Conservation (phyloP, 2,888 invertebrate genomes). For the Elmis aenea region DNA sequence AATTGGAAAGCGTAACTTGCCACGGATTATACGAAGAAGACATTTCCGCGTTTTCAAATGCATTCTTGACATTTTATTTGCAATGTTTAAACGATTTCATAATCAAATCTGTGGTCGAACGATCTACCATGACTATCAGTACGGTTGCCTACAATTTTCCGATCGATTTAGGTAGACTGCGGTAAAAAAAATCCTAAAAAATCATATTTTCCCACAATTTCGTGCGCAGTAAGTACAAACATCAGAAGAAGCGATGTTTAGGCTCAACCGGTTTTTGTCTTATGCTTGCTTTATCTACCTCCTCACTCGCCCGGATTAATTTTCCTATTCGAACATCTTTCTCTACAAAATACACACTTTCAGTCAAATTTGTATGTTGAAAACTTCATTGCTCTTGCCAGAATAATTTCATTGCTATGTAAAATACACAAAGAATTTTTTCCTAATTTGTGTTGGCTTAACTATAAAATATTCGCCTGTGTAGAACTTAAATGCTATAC, state of each 20-base stretch:
- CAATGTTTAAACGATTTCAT: conserved; percentile 7
- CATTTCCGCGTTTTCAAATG: conserved; percentile 35
- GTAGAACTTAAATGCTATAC: too few relatives aligned
- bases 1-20: conserved; percentile 42
- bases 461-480: too few relatives aligned
- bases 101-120: too few relatives aligned
- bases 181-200: conserved; percentile 17
- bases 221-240: conserved; percentile 36
- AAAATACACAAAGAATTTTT: too few relatives aligned
- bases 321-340: not conserved
- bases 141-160: conserved; percentile 21
- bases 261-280: conserved; percentile 40
- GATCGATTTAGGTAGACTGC: conserved; percentile 8
- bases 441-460: too few relatives aligned
- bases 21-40: conserved; percentile 33
- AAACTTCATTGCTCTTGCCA: too few relatives aligned
- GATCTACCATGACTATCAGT: too few relatives aligned
- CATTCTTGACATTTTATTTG: conserved; percentile 20
- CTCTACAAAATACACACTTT: too few relatives aligned
- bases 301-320: too few relatives aligned
- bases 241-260: conserved; percentile 30
- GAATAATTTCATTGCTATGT: too few relatives aligned
- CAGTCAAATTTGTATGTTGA: too few relatives aligned
- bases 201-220: conserved; percentile 40
- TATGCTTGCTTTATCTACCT: too few relatives aligned